Evolutionary conservation across 2,888 invertebrate genomes (phyloP).

Genomic region (Pycnomerus fuliginosus): DNA sequence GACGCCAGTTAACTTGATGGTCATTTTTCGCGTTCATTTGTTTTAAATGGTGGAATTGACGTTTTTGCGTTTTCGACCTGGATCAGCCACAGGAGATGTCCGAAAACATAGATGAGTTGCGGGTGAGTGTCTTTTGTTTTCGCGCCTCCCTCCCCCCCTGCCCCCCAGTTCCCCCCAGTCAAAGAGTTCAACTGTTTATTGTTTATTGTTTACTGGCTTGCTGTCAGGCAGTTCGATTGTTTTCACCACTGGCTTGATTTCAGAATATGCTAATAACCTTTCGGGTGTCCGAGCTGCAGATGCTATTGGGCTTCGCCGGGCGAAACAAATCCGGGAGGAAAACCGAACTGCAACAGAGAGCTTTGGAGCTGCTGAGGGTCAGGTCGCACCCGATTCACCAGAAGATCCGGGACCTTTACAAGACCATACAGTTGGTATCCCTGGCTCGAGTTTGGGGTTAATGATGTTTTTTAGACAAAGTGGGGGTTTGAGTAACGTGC

Average conservation of each 20-base stretch:
- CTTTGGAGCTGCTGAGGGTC: slow-evolving; percentile 67
- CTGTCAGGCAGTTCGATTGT: background rate
- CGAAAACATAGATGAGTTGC: slow-evolving; percentile 51
- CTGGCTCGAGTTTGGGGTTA: too few species aligned
- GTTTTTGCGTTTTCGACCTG: slow-evolving; percentile 27
- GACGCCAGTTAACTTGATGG: slow-evolving; percentile 20
- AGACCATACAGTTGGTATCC: slow-evolving; percentile 64
- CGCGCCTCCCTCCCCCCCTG: background rate
- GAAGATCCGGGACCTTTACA: slow-evolving; percentile 69
- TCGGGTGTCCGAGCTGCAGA: slow-evolving; percentile 83
- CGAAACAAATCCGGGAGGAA: slow-evolving; percentile 79
- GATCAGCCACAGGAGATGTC: slow-evolving; percentile 47
- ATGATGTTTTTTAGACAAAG: slow-evolving; percentile 46
- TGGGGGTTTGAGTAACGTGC: slow-evolving; percentile 42
- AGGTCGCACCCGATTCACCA: slow-evolving; percentile 63
- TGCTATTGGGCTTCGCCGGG: slow-evolving; percentile 76
- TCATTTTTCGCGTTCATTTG: slow-evolving; percentile 16
- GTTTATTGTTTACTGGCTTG: background rate
- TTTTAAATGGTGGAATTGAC: slow-evolving; percentile 34
- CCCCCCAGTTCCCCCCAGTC: background rate
- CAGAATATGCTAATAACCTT: slow-evolving; percentile 63
- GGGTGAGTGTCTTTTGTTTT: slow-evolving; percentile 38
- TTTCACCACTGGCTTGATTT: slow-evolving; percentile 24
- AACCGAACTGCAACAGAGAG: slow-evolving; percentile 73
- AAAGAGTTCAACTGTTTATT: background rate